phyloP scores from a whole-genome alignment of 2,797 vertebrate genomes.

The Sebastolobus alascanus region DNA sequence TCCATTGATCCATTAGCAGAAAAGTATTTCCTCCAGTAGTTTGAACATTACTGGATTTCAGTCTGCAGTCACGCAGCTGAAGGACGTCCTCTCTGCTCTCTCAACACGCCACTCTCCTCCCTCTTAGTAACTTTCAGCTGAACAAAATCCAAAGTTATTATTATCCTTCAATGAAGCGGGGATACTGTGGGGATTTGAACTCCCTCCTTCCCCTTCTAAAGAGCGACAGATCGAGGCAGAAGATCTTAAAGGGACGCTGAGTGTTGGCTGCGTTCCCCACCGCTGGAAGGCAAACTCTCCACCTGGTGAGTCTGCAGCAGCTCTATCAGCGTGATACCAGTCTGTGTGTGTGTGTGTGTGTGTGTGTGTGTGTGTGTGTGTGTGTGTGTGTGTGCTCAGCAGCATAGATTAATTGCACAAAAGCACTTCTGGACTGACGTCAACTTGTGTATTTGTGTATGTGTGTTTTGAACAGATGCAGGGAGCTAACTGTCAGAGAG shows the following conservation, averaged over 20 bases:
- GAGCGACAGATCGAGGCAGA: conserved; percentile 26
- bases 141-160: conserved; percentile 33
- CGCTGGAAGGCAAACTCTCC: conserved; percentile 46
- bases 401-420: conserved; percentile 65
- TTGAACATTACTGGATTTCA: background rate
- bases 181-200: conserved; percentile 5
- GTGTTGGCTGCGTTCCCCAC: conserved; percentile 24
- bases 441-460: conserved; percentile 53
- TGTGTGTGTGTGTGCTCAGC: background rate
- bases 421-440: conserved; percentile 54
- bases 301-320: conserved; percentile 41
- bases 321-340: background rate
- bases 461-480: conserved; percentile 60
- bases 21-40: background rate
- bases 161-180: conserved; percentile 9
- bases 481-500: conserved; percentile 5
- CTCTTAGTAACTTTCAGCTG: conserved; percentile 25
- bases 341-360: background rate
- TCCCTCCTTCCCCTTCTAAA: conserved; percentile 18
- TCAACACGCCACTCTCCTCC: background rate
- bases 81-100: conserved; percentile 8
- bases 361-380: background rate
- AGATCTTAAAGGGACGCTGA: conserved; percentile 30
- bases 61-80: conserved; percentile 5
- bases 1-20: too few relatives aligned